phyloP scores from a whole-genome alignment of 2,113 vertebrate genomes.

The Tachysurus vachellii region DNA sequence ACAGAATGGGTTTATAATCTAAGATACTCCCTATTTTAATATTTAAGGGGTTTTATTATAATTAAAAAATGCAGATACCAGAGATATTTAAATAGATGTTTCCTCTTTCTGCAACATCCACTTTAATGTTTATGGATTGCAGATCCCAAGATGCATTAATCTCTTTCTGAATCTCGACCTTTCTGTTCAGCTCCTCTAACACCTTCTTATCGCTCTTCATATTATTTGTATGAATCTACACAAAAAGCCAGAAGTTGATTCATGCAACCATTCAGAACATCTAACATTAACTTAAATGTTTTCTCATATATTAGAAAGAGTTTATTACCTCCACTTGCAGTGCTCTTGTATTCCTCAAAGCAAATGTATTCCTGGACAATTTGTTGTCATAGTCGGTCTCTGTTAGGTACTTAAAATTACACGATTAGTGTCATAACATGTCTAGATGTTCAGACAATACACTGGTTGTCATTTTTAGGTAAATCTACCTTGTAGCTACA shows the following conservation, averaged over 20 bases:
- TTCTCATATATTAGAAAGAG: neutral
- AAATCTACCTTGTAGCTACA: neutral
- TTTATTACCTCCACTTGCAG: constrained; percentile 79
- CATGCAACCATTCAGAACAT: neutral
- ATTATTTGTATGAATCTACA: constrained; percentile 79
- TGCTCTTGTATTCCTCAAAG: constrained; percentile 79
- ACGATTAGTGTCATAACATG: constrained; percentile 10
- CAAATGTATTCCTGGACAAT: constrained; percentile 67
- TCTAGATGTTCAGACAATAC: neutral
- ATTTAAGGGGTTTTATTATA: too few species aligned
- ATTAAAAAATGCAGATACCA: constrained; percentile 68
- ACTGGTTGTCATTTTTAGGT: neutral
- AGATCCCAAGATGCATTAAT: constrained; percentile 71
- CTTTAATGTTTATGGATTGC: constrained; percentile 74
- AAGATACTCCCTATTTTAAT: neutral
- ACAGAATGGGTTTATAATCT: neutral
- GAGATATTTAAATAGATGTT: constrained; percentile 70
- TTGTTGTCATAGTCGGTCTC: constrained; percentile 68
- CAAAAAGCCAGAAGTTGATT: constrained; percentile 11
- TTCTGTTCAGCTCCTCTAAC: constrained; percentile 73
- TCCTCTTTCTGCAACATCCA: constrained; percentile 80
- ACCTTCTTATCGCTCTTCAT: constrained; percentile 70
- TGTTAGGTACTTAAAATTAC: constrained; percentile 75
- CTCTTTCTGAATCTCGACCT: constrained; percentile 67
- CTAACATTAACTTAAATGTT: neutral